phyloP scores from a whole-genome alignment of 2,888 invertebrate genomes.

The Torymus aiolomorphi region DNA sequence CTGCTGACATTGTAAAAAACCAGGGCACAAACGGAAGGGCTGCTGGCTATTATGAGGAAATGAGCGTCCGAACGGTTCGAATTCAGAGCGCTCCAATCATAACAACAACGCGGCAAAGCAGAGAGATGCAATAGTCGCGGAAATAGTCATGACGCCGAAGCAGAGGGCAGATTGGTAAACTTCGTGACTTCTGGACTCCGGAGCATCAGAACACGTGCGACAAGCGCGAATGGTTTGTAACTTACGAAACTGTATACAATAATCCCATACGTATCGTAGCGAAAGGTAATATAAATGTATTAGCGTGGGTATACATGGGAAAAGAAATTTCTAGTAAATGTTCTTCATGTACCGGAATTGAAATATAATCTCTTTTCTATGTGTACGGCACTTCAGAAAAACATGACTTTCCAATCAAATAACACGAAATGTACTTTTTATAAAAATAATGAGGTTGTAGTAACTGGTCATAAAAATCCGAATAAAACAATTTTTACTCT shows the following conservation, averaged over 20 bases:
- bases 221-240: slow-evolving; percentile 57
- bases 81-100: neutral
- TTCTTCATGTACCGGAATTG: slow-evolving; percentile 45
- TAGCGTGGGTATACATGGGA: slow-evolving; percentile 55
- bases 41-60: slow-evolving; percentile 25
- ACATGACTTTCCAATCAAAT: slow-evolving; percentile 51
- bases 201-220: slow-evolving; percentile 59
- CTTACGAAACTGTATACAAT: slow-evolving; percentile 45
- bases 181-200: slow-evolving; percentile 58
- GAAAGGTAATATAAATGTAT: slow-evolving; percentile 57
- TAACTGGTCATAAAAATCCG: slow-evolving; percentile 31
- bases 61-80: neutral
- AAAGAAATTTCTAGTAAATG: slow-evolving; percentile 52
- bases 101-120: neutral
- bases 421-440: too few species aligned
- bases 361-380: slow-evolving; percentile 45
- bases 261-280: slow-evolving; percentile 46
- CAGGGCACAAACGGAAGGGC: too few species aligned
- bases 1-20: too few species aligned
- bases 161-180: slow-evolving; percentile 19
- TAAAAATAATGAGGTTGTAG: slow-evolving; percentile 35
- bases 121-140: slow-evolving; percentile 43
- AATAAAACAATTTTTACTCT: slow-evolving; percentile 20
- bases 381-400: slow-evolving; percentile 56
- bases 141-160: slow-evolving; percentile 34